Evolutionary conservation across 1,140 invertebrate genomes (phyloP).

Genomic region (Adoxophyes honmai): DNA sequence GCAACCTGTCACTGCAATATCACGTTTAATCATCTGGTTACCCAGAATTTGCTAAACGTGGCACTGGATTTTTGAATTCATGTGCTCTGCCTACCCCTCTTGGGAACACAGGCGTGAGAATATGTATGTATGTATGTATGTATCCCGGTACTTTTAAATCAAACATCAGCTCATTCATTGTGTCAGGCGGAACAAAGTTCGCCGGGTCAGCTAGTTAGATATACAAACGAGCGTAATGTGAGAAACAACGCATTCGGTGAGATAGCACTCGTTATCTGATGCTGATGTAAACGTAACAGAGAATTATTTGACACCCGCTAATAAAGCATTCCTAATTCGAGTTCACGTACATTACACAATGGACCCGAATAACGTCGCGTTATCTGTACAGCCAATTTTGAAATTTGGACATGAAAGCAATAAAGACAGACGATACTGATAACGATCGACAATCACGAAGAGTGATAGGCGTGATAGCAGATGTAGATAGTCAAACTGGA

Average conservation of each 20-base stretch:
- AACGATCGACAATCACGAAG: conserved; percentile 1
- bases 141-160: too few relatives aligned
- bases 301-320: conserved; percentile 3
- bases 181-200: background rate
- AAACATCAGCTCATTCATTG: too few relatives aligned
- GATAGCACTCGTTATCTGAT: conserved; percentile 1
- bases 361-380: background rate
- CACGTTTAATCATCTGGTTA: too few relatives aligned
- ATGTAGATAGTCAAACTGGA: background rate
- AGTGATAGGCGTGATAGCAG: background rate
- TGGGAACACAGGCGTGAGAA: too few relatives aligned
- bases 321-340: conserved; percentile 5
- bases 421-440: background rate
- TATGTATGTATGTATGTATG: too few relatives aligned
- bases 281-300: background rate
- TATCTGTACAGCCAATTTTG: background rate
- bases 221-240: conserved; percentile 6
- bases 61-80: too few relatives aligned
- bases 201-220: background rate
- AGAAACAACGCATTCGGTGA: conserved; percentile 8
- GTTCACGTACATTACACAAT: conserved; percentile 4
- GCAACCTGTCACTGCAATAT: too few relatives aligned
- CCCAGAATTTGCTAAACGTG: too few relatives aligned
- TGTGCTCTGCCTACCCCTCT: too few relatives aligned
- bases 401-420: conserved; percentile 1